Conservation (phyloP, 2,113 vertebrate species). For the Gallinago jamesoni region DNA sequence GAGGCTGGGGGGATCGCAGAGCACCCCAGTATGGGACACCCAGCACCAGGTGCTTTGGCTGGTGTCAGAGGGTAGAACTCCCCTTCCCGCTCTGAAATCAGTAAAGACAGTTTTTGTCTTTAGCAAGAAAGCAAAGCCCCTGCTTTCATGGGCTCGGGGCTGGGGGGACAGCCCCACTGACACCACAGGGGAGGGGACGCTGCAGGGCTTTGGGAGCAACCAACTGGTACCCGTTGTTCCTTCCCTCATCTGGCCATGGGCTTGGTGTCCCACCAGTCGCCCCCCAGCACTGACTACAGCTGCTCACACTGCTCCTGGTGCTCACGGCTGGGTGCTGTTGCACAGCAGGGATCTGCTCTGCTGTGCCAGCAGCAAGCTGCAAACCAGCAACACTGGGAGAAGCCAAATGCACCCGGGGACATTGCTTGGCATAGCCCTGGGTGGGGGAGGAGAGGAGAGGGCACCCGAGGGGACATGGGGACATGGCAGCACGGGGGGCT, state of each 20-base stretch:
- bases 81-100: background rate
- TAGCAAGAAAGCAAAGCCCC: too few relatives aligned
- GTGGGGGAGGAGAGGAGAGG: background rate
- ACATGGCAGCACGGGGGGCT: background rate
- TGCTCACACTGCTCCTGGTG: background rate
- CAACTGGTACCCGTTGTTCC: background rate
- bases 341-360: background rate
- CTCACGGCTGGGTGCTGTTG: rapidly evolving
- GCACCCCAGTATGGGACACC: background rate
- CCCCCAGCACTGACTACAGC: background rate
- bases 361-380: rapidly evolving
- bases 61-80: background rate
- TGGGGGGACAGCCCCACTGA: background rate
- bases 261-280: rapidly evolving
- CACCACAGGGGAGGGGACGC: rapidly evolving
- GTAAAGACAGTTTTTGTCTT: background rate
- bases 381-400: background rate
- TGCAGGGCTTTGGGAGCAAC: background rate
- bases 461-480: rapidly evolving
- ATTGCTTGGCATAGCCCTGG: rapidly evolving
- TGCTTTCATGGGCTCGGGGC: background rate
- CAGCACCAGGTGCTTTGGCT: background rate
- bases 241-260: background rate
- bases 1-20: background rate
- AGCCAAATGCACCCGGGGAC: background rate